A percentile compares a stretch with the other conserved stretches of the same genome.
phyloP scores from a whole-genome alignment of 2,888 invertebrate species.

The Nemotelus nigrinus region DNA sequence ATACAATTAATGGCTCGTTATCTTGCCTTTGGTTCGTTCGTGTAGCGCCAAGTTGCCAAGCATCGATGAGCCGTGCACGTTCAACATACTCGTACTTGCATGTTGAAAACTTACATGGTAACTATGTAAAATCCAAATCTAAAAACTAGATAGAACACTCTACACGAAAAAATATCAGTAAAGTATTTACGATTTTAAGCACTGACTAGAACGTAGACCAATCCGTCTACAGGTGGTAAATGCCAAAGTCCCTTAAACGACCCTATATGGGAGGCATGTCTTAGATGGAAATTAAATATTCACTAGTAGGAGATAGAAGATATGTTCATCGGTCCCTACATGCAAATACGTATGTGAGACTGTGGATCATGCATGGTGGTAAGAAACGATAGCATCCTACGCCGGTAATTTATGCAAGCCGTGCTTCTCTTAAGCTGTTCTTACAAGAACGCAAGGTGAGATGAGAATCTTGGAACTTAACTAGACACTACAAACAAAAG shows the following conservation, averaged over 20 bases:
- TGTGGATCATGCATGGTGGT: constrained; percentile 3
- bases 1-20: constrained; percentile 43
- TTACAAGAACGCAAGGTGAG: constrained; percentile 30
- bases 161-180: constrained; percentile 28
- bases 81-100: not conserved
- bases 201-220: constrained; percentile 13
- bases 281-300: constrained; percentile 40
- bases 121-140: not conserved
- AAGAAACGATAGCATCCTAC: constrained; percentile 40
- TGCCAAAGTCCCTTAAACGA: constrained; percentile 34
- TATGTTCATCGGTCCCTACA: not conserved
- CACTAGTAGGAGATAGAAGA: constrained; percentile 18
- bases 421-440: constrained; percentile 27
- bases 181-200: constrained; percentile 23
- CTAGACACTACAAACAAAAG: constrained; percentile 2
- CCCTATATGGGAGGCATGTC: constrained; percentile 31
- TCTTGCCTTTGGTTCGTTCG: constrained; percentile 11
- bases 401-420: constrained; percentile 40
- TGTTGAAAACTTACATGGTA: not conserved
- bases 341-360: too few relatives aligned
- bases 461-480: constrained; percentile 34
- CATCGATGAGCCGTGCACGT: too few relatives aligned
- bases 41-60: constrained; percentile 23
- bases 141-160: constrained; percentile 12
- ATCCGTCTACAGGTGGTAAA: constrained; percentile 33